These are phyloP conservation scores for Denticeps clupeoides DNA, from an alignment of 2,797 vertebrate species.

Conservation along the genomic window DNA sequence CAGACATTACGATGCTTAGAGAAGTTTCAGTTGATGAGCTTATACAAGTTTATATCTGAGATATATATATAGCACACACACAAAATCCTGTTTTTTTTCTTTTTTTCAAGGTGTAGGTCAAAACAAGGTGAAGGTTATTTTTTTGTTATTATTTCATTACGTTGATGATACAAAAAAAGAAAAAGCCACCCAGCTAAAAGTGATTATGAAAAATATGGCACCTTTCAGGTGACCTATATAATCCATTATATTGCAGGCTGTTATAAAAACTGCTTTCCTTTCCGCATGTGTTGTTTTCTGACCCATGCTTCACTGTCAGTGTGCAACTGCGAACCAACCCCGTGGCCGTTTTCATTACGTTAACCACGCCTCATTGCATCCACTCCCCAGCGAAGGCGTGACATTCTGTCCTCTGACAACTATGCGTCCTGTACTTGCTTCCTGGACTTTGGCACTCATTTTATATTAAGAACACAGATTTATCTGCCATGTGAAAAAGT, in stretches of 20 bases:
- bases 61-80: background rate
- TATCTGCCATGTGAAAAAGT: too few relatives aligned
- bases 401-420: too few relatives aligned
- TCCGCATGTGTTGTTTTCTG: slow-evolving; percentile 51
- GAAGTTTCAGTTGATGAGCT: background rate
- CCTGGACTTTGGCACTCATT: too few relatives aligned
- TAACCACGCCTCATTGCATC: background rate
- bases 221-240: slow-evolving; percentile 66
- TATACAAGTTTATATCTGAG: too few relatives aligned
- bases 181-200: slow-evolving; percentile 61
- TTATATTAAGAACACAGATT: too few relatives aligned
- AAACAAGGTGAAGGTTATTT: slow-evolving; percentile 53
- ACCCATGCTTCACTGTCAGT: slow-evolving; percentile 62
- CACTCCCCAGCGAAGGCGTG: too few relatives aligned
- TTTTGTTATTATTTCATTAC: slow-evolving; percentile 30
- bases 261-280: slow-evolving; percentile 65
- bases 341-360: slow-evolving; percentile 5
- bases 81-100: slow-evolving; percentile 25
- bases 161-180: slow-evolving; percentile 56
- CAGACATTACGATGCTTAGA: too few relatives aligned
- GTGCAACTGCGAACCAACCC: slow-evolving; percentile 6
- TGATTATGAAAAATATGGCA: slow-evolving; percentile 73
- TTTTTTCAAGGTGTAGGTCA: slow-evolving; percentile 44
- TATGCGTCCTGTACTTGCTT: too few relatives aligned
- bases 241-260: slow-evolving; percentile 67